Evolutionary conservation across 2,113 vertebrate genomes (phyloP), one percentile per base, ranked within the genome.

Genomic region (Oreochromis aureus): DNA sequence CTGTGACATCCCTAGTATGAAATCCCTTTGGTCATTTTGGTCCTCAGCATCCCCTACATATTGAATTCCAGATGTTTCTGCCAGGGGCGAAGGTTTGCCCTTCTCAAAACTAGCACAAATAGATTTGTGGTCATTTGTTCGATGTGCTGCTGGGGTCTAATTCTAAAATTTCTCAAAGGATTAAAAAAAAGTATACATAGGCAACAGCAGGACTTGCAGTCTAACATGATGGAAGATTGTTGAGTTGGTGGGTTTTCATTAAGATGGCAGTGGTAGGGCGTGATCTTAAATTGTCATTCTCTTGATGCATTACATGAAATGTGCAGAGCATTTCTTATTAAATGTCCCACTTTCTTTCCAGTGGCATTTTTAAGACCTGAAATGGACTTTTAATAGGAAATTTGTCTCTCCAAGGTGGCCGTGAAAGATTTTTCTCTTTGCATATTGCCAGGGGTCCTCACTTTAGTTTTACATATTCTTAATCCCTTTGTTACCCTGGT

Each of bases 351-450:
- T 80, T 89, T 82, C 36, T 83, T 7, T 32, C 59, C 83, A 8
- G 69, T 71, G 71, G 83, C 78, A 51, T 55, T 86, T 85, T 85
- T 58, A 84, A 71, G 56, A 88, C 24, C 36, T n/a, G 63, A 91
- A 91, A 86, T 90, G 86, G 80, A 27, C 83, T 91, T 92, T 91
- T 89, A 90, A 91, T 89, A 13, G 89, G 69, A 89, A 88, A 78
- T 83, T 10, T 86, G 71, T 82, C 58, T 91, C 81, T 84, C 89
- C 84, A 85, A 86, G 86, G 87, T 92, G 89, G 83, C 76, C 9
- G 0, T 11, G 36, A 53, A 84, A 92, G 87, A 90, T 87, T 83
- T 55, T 78, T 66, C 71, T 76, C 69, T 86, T 46, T 90, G 80
- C 86, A 55, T 80, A 71, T 82, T 84, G 69, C 85, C 55, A 24